Percentiles rank a stretch among this genome's conserved stretches.
Conservation (phyloP, 2,888 invertebrate species). For the Eudemis profundana region DNA sequence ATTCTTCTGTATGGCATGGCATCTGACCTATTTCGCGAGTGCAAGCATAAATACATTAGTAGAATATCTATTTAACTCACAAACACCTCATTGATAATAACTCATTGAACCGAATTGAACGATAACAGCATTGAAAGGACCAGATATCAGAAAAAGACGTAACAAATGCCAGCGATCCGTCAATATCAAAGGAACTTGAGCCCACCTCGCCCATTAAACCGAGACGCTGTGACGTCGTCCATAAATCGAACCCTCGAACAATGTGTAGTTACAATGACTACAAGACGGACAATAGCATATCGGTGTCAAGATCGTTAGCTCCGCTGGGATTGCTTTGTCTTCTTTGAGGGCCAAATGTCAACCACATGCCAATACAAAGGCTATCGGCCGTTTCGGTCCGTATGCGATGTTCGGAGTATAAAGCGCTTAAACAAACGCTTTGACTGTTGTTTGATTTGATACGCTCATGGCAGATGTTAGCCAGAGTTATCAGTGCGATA, state of each 20-base stretch:
- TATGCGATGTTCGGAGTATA: conserved; percentile 21
- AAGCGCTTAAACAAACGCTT: conserved; percentile 34
- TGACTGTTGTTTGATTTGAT: conserved; percentile 18
- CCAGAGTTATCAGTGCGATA: conserved; percentile 4
- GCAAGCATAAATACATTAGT: too few relatives aligned
- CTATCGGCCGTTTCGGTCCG: conserved; percentile 37
- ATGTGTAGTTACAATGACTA: conserved; percentile 57
- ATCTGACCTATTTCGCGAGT: too few relatives aligned
- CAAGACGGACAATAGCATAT: conserved; percentile 62
- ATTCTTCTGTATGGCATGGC: too few relatives aligned
- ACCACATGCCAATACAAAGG: conserved; percentile 54
- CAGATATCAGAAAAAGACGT: conserved; percentile 49
- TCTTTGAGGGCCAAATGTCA: conserved; percentile 64
- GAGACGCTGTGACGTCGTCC: conserved; percentile 54
- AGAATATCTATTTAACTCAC: conserved; percentile 7
- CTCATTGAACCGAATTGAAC: conserved; percentile 21
- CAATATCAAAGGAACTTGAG: conserved; percentile 59
- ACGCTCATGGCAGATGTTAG: conserved; percentile 9
- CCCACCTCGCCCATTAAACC: conserved; percentile 50
- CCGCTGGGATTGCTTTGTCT: conserved; percentile 60
- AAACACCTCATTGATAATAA: conserved; percentile 1
- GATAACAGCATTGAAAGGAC: conserved; percentile 29
- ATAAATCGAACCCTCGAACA: conserved; percentile 62
- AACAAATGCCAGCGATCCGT: conserved; percentile 64
- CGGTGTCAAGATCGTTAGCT: conserved; percentile 70